Evolutionary conservation across 2,113 vertebrate genomes (phyloP), one percentile per base, ranked within the genome.

Genomic region (Burhinus oedicnemus): DNA sequence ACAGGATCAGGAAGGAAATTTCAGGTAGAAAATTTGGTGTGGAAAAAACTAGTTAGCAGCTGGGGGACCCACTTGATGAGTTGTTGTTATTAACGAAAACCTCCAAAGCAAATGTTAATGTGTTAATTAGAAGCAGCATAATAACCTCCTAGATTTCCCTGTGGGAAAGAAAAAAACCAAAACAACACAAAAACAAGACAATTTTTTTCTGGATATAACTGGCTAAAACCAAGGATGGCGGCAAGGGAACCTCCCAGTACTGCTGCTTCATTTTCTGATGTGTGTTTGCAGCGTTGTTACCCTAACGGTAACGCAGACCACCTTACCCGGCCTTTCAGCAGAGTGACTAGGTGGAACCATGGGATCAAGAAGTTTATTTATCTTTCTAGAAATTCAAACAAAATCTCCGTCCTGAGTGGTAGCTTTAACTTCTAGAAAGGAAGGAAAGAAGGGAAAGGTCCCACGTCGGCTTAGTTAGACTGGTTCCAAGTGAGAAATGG

Each of bases 101-200:
- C 64, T 96, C 93, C 76, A 95, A 96, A 94, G 78, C 91, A 93
- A 95, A 96, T 85, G 90, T 90, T 96, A 95, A 97, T 90, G 83
- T 87, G 91, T 97, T 97, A 93, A 97, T 97, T 97, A 94, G 87
- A 93, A 75, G 54, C 87, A 95, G 80, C 45, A 25, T 92, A 96
- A 96, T 95, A 95, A 96, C 55, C 65, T 88, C 71, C 55, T 34
- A 68, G 83, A 94, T 97, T 95, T 96, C 97, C 76, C 89, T 80
- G 74, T 62, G 60, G 89, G 94, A 89, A 90, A 81, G 74, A 85
- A 45, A 65, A 78, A 61, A 47, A 26, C 2, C 9, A 54, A 69
- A 85, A 6, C 61, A 58, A 89, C 87, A 47, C 64, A 80, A 90
- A 95, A 90, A 65, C 45, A 87, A 64, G 44, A 38, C n/a, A 4